Conservation (phyloP, 2,113 vertebrate genomes). For the Stictonetta naevosa region DNA sequence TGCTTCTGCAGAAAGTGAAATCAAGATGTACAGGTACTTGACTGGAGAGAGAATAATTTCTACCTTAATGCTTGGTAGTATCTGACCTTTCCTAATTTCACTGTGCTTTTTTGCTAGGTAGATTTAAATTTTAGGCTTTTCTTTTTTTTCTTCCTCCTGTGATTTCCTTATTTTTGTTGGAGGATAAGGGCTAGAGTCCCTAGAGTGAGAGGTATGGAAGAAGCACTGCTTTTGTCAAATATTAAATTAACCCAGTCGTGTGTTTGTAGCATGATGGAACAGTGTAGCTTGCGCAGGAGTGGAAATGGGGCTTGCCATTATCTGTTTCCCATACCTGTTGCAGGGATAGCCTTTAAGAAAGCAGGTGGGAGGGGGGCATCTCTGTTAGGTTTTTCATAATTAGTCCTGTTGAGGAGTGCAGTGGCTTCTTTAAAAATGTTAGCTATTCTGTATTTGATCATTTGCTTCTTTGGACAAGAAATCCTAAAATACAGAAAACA, state of each 20-base stretch:
- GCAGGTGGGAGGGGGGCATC: neutral
- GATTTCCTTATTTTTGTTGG: neutral
- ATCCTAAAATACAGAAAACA: neutral
- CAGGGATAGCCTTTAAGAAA: neutral
- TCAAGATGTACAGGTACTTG: constrained; percentile 87
- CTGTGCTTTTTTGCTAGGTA: neutral
- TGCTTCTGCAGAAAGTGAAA: constrained; percentile 91
- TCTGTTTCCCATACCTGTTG: neutral
- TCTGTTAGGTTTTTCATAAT: neutral
- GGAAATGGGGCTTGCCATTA: neutral
- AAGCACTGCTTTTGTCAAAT: neutral
- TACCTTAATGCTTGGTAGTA: neutral
- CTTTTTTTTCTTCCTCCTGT: neutral
- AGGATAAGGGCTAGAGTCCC: neutral
- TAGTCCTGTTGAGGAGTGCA: neutral
- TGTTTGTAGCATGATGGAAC: neutral
- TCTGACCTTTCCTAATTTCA: neutral
- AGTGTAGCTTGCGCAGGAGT: neutral
- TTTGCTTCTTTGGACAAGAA: neutral
- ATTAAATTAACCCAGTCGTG: neutral
- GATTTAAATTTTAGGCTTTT: neutral
- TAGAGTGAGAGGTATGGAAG: neutral
- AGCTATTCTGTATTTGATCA: neutral
- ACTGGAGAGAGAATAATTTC: neutral
- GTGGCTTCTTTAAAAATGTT: neutral